phyloP scores from a whole-genome alignment of 2,888 invertebrate genomes.

The Hypselothyrea guttata region DNA sequence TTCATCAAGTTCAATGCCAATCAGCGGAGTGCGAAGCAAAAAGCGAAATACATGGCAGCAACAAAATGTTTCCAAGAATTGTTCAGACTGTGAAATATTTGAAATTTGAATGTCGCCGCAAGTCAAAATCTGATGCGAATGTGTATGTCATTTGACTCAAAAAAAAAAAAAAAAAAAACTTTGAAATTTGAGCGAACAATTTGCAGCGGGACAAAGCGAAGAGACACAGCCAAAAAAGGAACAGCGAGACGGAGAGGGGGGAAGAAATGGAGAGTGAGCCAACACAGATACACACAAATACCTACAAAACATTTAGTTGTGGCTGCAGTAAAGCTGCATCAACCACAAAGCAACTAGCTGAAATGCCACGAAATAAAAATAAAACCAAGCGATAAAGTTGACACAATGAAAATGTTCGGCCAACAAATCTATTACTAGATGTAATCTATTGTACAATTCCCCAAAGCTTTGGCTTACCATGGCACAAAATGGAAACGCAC shows the following conservation, averaged over 20 bases:
- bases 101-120: conserved; percentile 52
- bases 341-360: conserved; percentile 13
- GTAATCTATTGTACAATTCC: conserved; percentile 5
- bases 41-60: conserved; percentile 13
- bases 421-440: conserved; percentile 21
- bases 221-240: conserved; percentile 4
- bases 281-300: conserved; percentile 6
- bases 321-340: conserved; percentile 6
- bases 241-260: too few species aligned
- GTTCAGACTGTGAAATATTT: conserved; percentile 32
- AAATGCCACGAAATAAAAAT: conserved; percentile 15
- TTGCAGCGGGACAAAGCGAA: conserved; percentile 10
- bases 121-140: neutral
- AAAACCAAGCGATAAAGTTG: conserved; percentile 12
- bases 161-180: too few species aligned
- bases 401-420: conserved; percentile 16
- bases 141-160: conserved; percentile 41
- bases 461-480: neutral
- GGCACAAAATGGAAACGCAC: neutral
- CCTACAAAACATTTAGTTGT: neutral
- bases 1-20: conserved; percentile 6
- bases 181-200: conserved; percentile 51
- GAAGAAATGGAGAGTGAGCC: conserved; percentile 12
- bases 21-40: conserved; percentile 16
- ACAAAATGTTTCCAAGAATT: conserved; percentile 40